Conservation (phyloP, 1,140 invertebrate species). For the Drosophila tristis region DNA sequence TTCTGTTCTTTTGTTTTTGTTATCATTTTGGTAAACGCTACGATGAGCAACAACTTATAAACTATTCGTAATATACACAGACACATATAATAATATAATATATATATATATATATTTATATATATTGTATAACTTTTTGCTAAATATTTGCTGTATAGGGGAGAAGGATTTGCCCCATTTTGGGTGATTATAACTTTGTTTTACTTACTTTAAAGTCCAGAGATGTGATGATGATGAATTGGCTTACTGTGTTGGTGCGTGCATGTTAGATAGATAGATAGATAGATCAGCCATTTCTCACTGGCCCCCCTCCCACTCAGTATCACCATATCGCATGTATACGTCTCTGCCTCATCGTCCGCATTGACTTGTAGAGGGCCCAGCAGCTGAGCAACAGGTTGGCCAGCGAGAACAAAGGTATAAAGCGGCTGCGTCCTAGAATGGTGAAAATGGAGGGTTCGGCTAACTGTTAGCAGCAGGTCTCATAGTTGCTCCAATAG, state of each 20-base stretch:
- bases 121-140: no score
- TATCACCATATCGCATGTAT: background rate
- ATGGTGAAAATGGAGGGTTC: no score
- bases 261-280: no score
- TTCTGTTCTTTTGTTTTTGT: no score
- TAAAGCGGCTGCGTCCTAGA: slow-evolving; percentile 5
- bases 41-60: slow-evolving; percentile 14
- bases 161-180: no score
- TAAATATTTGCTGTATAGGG: no score
- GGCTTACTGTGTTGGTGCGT: no score
- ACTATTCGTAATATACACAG: slow-evolving; percentile 15
- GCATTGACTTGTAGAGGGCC: slow-evolving; percentile 44
- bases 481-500: slow-evolving; percentile 64
- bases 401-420: slow-evolving; percentile 46
- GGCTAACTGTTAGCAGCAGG: slow-evolving; percentile 65
- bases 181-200: no score
- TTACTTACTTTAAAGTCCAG: no score
- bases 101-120: slow-evolving; percentile 6
- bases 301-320: background rate
- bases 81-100: slow-evolving; percentile 6
- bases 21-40: slow-evolving; percentile 32
- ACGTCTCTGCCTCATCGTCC: slow-evolving; percentile 9
- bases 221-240: no score
- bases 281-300: background rate
- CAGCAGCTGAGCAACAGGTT: slow-evolving; percentile 48